A percentile compares a stretch with the other conserved stretches of the same genome.
These are phyloP conservation scores for Plagiodera versicolora DNA, from an alignment of 2,888 invertebrate species.

Conservation along the genomic window DNA sequence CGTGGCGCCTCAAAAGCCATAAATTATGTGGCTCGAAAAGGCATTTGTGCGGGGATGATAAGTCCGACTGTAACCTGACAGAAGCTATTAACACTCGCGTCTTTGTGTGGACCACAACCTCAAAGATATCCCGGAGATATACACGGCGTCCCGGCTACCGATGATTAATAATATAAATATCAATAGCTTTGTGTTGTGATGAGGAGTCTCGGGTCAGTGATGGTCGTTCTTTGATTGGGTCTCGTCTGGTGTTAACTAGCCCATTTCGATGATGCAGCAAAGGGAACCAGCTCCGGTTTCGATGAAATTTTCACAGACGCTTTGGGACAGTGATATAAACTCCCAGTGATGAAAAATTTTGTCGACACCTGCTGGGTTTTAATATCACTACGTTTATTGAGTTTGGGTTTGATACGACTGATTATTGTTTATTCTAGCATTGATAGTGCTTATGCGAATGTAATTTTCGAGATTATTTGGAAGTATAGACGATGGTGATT, in stretches of 20 bases:
- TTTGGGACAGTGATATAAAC: neutral
- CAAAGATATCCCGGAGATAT: conserved; percentile 39
- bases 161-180: conserved; percentile 51
- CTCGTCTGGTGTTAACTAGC: neutral
- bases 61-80: conserved; percentile 46
- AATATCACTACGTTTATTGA: neutral
- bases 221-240: neutral
- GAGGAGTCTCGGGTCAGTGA: neutral
- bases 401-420: neutral
- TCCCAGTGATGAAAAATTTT: conserved; percentile 6
- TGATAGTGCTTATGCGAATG: neutral
- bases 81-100: conserved; percentile 49
- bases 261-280: no score
- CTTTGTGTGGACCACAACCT: conserved; percentile 39
- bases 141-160: conserved; percentile 41
- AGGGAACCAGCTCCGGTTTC: no score
- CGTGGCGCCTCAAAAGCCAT: conserved; percentile 45
- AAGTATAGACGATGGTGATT: neutral
- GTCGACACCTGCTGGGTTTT: neutral
- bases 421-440: neutral
- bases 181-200: conserved; percentile 41
- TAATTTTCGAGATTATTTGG: neutral
- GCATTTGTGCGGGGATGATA: conserved; percentile 45
- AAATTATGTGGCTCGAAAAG: conserved; percentile 38
- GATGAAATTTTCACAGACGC: no score